These are phyloP conservation scores for Eonycteris spelaea DNA, from an alignment of 2,113 vertebrate genomes.

Conservation along the genomic window DNA sequence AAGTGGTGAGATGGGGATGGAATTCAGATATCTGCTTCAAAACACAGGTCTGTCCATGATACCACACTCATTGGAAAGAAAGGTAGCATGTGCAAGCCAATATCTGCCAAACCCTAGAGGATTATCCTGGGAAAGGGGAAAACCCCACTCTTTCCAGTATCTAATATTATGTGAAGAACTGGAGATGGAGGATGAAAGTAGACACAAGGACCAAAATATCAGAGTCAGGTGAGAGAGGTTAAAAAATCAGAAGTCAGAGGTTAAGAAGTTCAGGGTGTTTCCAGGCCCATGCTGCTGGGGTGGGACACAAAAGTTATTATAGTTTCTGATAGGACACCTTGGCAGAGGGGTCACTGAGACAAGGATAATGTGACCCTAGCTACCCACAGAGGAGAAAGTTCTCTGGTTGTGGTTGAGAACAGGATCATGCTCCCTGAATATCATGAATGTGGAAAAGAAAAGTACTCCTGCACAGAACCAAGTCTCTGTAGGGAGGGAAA, in stretches of 20 bases:
- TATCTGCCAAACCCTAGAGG: neutral
- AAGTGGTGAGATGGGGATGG: neutral
- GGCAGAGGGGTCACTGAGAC: neutral
- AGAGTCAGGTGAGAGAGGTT: neutral
- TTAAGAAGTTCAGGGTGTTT: neutral
- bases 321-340: neutral
- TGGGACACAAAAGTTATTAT: neutral
- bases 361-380: neutral
- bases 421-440: neutral
- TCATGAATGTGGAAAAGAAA: neutral
- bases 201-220: neutral
- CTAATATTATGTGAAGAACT: neutral
- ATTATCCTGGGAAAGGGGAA: neutral
- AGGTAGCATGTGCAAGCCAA: neutral
- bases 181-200: neutral
- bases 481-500: neutral
- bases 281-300: neutral
- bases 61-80: neutral
- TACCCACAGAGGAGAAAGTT: neutral
- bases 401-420: neutral
- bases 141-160: neutral
- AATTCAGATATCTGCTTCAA: neutral
- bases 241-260: neutral
- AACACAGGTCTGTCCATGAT: no score
- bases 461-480: no score